Evolutionary conservation across 1,140 invertebrate species (phyloP), one percentile per base, ranked within the genome.

Genomic region (Sycophila sp.): DNA sequence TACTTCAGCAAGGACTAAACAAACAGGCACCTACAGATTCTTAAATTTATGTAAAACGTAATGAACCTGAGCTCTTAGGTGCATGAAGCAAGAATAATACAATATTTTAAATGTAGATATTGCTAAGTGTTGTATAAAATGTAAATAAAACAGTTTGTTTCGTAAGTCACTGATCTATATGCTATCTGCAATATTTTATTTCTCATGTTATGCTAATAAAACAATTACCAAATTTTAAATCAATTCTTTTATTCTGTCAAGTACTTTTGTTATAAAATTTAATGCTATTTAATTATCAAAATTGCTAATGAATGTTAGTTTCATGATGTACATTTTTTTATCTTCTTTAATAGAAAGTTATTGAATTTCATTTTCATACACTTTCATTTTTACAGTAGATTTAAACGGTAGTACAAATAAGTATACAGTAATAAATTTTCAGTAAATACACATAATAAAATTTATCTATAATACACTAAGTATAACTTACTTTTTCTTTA

Each of bases 1-100:
- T 36, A 5, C 69, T 26, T 22, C 71, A 2, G n/a, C 56, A 66
- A 71, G 65, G 19, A 51, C 69, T 32, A 17, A 73, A 10, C 32
- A 58, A 24, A 32, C 59, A 15, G 34, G n/a, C n/a, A n/a, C n/a
- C n/a, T n/a, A n/a, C n/a, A n/a, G n/a, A n/a, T n/a, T n/a, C n/a
- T n/a, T n/a, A n/a, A 58, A 55, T 32, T 67, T 1, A 45, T 34
- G 30, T 30, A 55, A 59, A 47, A 22, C 49, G 1, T 17, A 63
- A 7, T 15, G 22, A 28, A 10, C 8, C 36, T 62, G n/a, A n/a
- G n/a, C n/a, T n/a, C n/a, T n/a, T n/a, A n/a, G n/a, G n/a, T n/a
- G n/a, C n/a, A n/a, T 42, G 59, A 53, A 36, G 60, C 64, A 22
- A 38, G 13, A 58, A 58, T 34, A 17, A 30, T 34, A 34, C 17